These are phyloP conservation scores for Vulpes vulpes DNA, from an alignment of 2,113 vertebrate genomes.

Conservation along the genomic window DNA sequence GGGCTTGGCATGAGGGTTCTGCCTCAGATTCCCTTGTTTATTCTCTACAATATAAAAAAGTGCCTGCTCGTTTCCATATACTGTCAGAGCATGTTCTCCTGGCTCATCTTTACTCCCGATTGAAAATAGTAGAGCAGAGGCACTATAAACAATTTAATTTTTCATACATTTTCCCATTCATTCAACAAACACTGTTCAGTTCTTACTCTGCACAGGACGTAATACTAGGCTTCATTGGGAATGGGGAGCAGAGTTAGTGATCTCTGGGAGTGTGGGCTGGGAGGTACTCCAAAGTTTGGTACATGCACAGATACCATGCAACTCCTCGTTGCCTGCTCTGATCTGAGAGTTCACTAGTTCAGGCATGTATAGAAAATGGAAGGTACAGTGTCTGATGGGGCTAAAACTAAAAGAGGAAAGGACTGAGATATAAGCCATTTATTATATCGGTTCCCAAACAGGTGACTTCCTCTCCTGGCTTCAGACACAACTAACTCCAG, in stretches of 20 bases:
- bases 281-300: background rate
- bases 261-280: background rate
- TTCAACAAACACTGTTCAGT: background rate
- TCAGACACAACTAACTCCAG: background rate
- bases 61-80: background rate
- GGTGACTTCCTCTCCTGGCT: background rate
- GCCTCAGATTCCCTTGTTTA: background rate
- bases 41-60: background rate
- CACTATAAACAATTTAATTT: background rate
- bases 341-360: background rate
- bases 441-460: background rate
- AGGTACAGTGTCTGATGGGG: background rate
- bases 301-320: fast-evolving
- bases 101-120: background rate
- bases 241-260: background rate
- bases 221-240: background rate
- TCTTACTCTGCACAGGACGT: background rate
- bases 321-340: background rate
- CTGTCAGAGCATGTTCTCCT: background rate
- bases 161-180: background rate
- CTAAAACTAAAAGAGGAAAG: background rate
- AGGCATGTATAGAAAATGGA: background rate
- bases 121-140: background rate
- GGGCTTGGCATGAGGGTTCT: background rate
- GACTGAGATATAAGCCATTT: background rate